Conservation (phyloP, 2,797 vertebrate genomes). For the Mormyrops attenuatus region DNA sequence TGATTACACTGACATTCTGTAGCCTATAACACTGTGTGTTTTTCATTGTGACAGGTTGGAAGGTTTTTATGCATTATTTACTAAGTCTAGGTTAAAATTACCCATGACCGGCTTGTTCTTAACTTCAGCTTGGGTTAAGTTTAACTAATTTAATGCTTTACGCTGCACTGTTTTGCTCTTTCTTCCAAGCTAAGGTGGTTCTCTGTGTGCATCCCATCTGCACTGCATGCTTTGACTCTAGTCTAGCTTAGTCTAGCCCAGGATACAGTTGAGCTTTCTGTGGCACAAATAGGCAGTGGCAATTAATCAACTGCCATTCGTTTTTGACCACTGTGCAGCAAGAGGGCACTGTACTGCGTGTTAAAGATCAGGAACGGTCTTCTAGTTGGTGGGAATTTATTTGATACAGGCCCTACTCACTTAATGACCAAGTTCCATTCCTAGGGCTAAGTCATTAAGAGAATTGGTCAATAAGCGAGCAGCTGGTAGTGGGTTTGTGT, state of each 20-base stretch:
- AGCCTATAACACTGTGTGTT: background rate
- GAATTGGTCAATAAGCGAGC: background rate
- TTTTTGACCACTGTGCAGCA: background rate
- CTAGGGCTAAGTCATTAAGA: background rate
- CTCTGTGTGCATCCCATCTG: background rate
- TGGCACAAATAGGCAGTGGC: background rate
- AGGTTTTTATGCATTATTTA: constrained; percentile 2
- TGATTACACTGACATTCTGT: background rate
- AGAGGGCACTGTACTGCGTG: background rate
- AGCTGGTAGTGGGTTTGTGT: background rate
- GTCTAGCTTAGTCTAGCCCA: background rate
- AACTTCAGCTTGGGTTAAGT: background rate
- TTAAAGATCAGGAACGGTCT: background rate
- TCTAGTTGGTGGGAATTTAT: background rate
- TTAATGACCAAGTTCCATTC: background rate
- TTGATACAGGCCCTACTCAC: background rate
- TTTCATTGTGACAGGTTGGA: background rate
- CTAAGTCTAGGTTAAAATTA: background rate
- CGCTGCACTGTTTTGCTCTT: background rate
- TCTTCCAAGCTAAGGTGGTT: background rate
- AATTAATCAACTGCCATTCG: background rate
- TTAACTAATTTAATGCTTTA: background rate
- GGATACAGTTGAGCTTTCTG: background rate
- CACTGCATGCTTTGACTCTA: background rate
- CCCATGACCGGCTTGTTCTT: background rate